These are phyloP conservation scores for Alosa alosa DNA, from an alignment of 2,113 vertebrate genomes.

Conservation along the genomic window DNA sequence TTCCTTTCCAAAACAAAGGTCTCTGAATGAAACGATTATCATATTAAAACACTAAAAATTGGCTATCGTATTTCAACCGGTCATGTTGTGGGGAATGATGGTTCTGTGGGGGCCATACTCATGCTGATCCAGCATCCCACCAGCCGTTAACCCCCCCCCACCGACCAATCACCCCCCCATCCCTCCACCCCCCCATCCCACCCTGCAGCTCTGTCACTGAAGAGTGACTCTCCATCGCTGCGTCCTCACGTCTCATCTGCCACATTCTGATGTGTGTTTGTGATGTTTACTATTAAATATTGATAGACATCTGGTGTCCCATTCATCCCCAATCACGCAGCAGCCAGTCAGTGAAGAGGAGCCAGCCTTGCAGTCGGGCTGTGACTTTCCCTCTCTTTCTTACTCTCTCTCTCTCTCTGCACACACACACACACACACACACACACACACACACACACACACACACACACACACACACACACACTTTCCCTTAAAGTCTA, in stretches of 20 bases:
- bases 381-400: slow-evolving; percentile 40
- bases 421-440: neutral
- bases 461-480: neutral
- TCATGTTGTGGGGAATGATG: too few species aligned
- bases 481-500: neutral
- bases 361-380: slow-evolving; percentile 46
- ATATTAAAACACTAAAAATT: too few species aligned
- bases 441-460: too few species aligned
- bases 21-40: too few species aligned
- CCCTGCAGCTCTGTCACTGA: neutral
- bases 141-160: neutral
- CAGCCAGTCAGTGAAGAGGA: slow-evolving; percentile 54
- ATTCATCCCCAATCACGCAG: slow-evolving; percentile 67
- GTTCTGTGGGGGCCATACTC: neutral
- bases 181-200: neutral
- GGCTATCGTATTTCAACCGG: neutral
- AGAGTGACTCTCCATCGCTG: neutral
- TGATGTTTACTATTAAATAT: slow-evolving; percentile 77
- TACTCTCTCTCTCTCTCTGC: slow-evolving; percentile 39
- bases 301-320: slow-evolving; percentile 77
- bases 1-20: neutral
- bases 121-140: neutral
- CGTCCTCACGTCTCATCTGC: slow-evolving; percentile 55
- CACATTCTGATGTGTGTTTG: slow-evolving; percentile 61
- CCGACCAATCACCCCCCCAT: neutral